Evolutionary conservation across 2,113 vertebrate genomes (phyloP).

Genomic region (Phasianus colchicus): DNA sequence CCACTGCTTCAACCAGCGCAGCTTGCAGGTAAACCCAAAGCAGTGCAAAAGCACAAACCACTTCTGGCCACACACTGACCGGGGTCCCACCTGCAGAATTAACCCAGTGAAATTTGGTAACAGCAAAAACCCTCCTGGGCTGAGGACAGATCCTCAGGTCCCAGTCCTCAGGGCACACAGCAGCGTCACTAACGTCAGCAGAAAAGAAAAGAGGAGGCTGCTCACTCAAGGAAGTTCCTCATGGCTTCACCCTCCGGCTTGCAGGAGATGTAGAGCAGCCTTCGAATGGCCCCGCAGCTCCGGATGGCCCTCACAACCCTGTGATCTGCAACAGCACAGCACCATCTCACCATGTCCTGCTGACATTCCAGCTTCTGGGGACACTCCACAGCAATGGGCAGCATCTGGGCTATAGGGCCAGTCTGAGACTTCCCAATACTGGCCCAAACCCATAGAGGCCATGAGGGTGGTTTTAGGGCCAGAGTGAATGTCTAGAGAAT

Average conservation of each 20-base stretch:
- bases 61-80: background rate
- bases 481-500: background rate
- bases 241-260: conserved; percentile 87
- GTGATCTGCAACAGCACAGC: conserved; percentile 68
- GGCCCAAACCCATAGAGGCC: rapidly evolving
- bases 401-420: background rate
- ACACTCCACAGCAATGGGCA: background rate
- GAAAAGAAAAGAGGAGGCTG: background rate
- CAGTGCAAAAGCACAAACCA: background rate
- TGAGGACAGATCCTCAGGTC: background rate
- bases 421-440: background rate
- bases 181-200: background rate
- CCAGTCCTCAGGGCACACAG: background rate
- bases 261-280: conserved; percentile 86
- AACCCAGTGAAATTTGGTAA: background rate
- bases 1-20: background rate
- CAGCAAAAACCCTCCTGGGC: background rate
- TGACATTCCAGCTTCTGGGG: background rate
- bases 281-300: conserved; percentile 78
- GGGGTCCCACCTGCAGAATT: background rate
- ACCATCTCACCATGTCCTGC: background rate
- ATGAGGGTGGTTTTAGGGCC: background rate
- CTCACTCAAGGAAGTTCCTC: conserved; percentile 85
- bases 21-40: background rate
- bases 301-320: conserved; percentile 81